phyloP scores from a whole-genome alignment of 2,888 invertebrate genomes.

The Mesoligia furuncula region DNA sequence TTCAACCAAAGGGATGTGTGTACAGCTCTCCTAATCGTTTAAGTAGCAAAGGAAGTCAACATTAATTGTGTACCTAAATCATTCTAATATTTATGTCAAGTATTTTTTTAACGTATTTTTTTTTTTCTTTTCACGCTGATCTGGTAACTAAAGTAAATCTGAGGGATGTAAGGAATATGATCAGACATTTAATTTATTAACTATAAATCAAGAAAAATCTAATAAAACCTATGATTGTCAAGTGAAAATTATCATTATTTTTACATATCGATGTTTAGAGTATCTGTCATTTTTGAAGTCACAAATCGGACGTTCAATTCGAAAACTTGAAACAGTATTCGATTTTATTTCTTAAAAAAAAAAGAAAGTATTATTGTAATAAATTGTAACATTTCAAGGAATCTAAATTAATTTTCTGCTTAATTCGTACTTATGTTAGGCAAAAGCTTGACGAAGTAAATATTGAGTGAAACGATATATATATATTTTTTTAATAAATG shows the following conservation, averaged over 20 bases:
- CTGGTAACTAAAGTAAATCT: slow-evolving; percentile 39
- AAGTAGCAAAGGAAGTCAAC: slow-evolving; percentile 3
- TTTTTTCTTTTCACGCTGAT: slow-evolving; percentile 51
- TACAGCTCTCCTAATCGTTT: slow-evolving; percentile 11
- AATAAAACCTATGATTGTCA: neutral
- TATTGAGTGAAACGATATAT: neutral
- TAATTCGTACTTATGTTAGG: neutral
- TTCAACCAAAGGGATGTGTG: neutral
- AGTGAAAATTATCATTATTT: slow-evolving; percentile 26
- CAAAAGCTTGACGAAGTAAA: slow-evolving; percentile 1
- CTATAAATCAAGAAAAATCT: neutral
- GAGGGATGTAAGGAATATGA: slow-evolving; percentile 29
- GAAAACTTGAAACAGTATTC: slow-evolving; percentile 34
- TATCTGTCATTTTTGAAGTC: slow-evolving; percentile 7
- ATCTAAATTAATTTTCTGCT: slow-evolving; percentile 27
- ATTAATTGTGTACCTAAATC: neutral
- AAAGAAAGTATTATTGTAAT: slow-evolving; percentile 28
- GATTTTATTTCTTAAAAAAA: neutral
- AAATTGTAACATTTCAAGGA: slow-evolving; percentile 14
- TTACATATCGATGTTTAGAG: slow-evolving; percentile 35
- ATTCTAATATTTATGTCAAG: slow-evolving; percentile 12
- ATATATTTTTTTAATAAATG: neutral
- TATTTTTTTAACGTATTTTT: slow-evolving; percentile 21
- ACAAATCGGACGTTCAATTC: slow-evolving; percentile 20
- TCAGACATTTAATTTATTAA: slow-evolving; percentile 1